Evolutionary conservation across 1,140 invertebrate species (phyloP).

Genomic region (Drosophila murphyi): DNA sequence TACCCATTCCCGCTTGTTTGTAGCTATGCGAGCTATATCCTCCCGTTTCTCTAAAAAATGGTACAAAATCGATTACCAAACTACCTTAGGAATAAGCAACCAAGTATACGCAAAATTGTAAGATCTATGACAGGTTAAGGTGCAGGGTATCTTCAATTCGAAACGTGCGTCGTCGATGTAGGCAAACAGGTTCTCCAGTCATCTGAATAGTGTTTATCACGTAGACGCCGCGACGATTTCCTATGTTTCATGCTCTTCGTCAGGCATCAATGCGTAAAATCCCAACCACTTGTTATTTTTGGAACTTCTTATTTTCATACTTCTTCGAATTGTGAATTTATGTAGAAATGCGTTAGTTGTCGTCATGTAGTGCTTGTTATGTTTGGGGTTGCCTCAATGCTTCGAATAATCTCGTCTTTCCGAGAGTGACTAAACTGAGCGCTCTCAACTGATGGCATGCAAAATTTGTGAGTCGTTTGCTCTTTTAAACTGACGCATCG

Average conservation of each 20-base stretch:
- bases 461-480: not conserved
- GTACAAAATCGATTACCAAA: too few relatives aligned
- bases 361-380: not conserved
- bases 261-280: constrained; percentile 22
- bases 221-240: constrained; percentile 30
- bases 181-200: constrained; percentile 17
- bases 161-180: constrained; percentile 6
- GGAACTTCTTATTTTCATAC: constrained; percentile 26
- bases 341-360: constrained; percentile 16
- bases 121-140: too few relatives aligned
- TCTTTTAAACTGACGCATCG: constrained; percentile 19
- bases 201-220: not conserved
- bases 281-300: not conserved
- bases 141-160: not conserved
- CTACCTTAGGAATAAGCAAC: too few relatives aligned
- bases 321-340: constrained; percentile 2
- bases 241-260: constrained; percentile 31
- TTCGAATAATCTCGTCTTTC: constrained; percentile 11
- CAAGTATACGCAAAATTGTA: too few relatives aligned
- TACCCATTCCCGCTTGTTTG: too few relatives aligned
- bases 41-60: too few relatives aligned
- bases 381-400: constrained; percentile 4
- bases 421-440: not conserved
- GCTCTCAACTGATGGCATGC: constrained; percentile 5
- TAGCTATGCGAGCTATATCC: too few relatives aligned